Conservation (phyloP, 2,797 vertebrate genomes). For the Lithobates sylvaticus region DNA sequence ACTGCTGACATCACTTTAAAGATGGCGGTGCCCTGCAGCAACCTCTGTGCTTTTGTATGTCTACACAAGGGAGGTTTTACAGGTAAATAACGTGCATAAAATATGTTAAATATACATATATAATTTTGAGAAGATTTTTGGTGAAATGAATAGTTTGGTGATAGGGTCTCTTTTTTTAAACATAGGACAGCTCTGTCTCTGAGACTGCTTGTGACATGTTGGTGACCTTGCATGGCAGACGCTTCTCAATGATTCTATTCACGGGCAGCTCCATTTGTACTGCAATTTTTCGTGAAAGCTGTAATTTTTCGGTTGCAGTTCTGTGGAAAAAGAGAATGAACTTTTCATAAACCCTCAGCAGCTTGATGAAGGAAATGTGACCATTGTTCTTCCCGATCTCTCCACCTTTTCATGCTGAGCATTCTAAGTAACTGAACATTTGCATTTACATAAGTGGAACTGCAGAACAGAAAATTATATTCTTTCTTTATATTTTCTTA, state of each 20-base stretch:
- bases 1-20: too few relatives aligned
- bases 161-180: too few relatives aligned
- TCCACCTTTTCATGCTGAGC: constrained; percentile 1
- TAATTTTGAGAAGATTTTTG: too few relatives aligned
- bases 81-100: too few relatives aligned
- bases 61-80: too few relatives aligned
- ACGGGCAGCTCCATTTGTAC: neutral
- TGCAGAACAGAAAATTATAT: neutral
- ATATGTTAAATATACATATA: too few relatives aligned
- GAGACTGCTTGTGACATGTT: neutral
- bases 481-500: too few relatives aligned
- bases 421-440: neutral
- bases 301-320: constrained; percentile 13
- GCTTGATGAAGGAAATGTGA: neutral
- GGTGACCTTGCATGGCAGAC: neutral
- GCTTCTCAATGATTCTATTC: constrained; percentile 12
- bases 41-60: too few relatives aligned
- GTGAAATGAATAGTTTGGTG: too few relatives aligned
- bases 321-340: constrained; percentile 7
- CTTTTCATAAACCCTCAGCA: neutral
- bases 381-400: constrained; percentile 27
- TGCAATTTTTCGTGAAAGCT: constrained; percentile 10
- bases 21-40: too few relatives aligned
- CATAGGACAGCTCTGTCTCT: too few relatives aligned
- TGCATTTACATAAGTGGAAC: neutral